Evolutionary conservation across 1,140 invertebrate genomes (phyloP), one percentile per base, ranked within the genome.

Genomic region (Mya arenaria): DNA sequence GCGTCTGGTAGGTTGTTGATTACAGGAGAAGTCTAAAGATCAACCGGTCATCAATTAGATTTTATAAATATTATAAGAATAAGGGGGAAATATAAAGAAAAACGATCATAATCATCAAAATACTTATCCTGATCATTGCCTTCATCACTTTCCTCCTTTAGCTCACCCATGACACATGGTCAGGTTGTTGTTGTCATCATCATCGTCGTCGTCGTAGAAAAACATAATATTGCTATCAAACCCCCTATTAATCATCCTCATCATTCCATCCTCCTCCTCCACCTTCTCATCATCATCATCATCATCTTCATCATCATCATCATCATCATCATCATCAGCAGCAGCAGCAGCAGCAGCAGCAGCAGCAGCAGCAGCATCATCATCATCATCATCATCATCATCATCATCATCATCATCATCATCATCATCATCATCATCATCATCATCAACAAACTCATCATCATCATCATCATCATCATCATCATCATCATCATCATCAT

Each of bases 401-500:
- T 13, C n/a, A 48, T 13, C n/a, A 48, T 13, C 44, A 48, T 13
- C n/a, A 48, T 13, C 44, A 48, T 13, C 36, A 13, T 77, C 58
- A 19, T 83, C 52, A 19, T 71, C 48, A 32, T 84, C 82, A 8
- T 86, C 73, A 39, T 77, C 56, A 39, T 78, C 56, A 17, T 86
- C 85, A 34, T 86, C 85, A 62, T 87, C 52, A 13, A 71, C 62
- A 37, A 73, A 56, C 32, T 60, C 34, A 36, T 73, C 58, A 52
- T 72, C 41, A 19, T 84, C 66, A 32, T 84, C 41, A 19, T 84
- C 66, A 56, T 63, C 37, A 37, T 83, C 63, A 55, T 78, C 82
- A 68, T 85, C 84, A 32, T 80, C 77, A 37, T 85, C 82, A 60
- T 83, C 79, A 73, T 85, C 37, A 32, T 82, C 68, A 52, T 63